Evolutionary conservation across 2,888 invertebrate species (phyloP).

Genomic region (Drosophila mayaguana): DNA sequence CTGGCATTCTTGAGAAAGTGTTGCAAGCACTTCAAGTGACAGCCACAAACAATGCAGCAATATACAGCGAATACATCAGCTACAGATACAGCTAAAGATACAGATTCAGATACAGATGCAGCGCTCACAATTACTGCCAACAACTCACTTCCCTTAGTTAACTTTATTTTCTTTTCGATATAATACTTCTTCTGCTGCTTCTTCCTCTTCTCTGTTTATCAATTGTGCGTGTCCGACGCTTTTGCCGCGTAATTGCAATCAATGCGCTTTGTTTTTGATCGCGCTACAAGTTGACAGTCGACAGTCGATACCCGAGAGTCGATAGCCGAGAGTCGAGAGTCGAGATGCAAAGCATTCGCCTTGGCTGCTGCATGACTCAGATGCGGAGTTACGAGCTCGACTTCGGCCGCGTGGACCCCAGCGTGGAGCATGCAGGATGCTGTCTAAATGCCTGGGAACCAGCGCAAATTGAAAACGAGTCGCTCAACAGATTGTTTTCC

Average conservation of each 20-base stretch:
- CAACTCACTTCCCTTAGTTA: slow-evolving; percentile 54
- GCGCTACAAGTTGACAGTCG: slow-evolving; percentile 42
- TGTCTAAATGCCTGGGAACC: slow-evolving; percentile 55
- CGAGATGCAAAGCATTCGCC: slow-evolving; percentile 36
- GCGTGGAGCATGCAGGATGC: slow-evolving; percentile 44
- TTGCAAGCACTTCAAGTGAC: slow-evolving; percentile 80
- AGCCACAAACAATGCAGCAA: slow-evolving; percentile 57
- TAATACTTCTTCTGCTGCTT: not conserved
- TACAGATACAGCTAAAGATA: slow-evolving; percentile 27
- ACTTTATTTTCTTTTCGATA: slow-evolving; percentile 18
- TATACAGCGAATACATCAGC: slow-evolving; percentile 30
- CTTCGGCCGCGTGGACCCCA: slow-evolving; percentile 14
- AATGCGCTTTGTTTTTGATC: slow-evolving; percentile 52
- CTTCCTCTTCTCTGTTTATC: slow-evolving; percentile 21
- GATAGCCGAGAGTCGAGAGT: slow-evolving; percentile 9
- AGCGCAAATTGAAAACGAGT: slow-evolving; percentile 46
- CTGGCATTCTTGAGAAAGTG: slow-evolving; percentile 73
- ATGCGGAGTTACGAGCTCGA: not conserved
- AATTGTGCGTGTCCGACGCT: slow-evolving; percentile 58
- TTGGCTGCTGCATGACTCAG: slow-evolving; percentile 46
- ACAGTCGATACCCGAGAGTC: slow-evolving; percentile 19
- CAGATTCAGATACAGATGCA: slow-evolving; percentile 32
- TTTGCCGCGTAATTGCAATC: slow-evolving; percentile 71
- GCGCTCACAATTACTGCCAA: slow-evolving; percentile 35
- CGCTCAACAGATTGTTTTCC: slow-evolving; percentile 30